Evolutionary conservation across 2,113 vertebrate genomes (phyloP).

Genomic region (Calidris pygmaea): DNA sequence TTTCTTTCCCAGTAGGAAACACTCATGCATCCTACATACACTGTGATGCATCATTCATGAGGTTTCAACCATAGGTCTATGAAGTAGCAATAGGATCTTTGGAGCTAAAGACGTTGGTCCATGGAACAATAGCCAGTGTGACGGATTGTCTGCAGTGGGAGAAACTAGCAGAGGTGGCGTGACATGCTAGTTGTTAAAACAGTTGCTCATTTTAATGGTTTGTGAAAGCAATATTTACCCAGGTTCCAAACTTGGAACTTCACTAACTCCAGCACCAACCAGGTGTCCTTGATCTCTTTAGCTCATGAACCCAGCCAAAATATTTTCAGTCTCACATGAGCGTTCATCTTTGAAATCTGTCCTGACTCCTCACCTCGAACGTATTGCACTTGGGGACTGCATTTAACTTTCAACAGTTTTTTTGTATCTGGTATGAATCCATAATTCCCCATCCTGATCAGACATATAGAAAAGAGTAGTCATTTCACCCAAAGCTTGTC

Average conservation of each 20-base stretch:
- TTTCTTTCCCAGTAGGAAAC: neutral
- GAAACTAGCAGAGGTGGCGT: neutral
- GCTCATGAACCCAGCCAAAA: neutral
- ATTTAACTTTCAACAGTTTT: neutral
- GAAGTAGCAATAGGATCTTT: neutral
- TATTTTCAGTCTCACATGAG: neutral
- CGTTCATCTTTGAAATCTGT: neutral
- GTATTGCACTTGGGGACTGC: neutral
- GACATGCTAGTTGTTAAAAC: neutral
- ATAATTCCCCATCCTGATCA: neutral
- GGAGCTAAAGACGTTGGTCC: neutral
- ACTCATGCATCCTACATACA: neutral
- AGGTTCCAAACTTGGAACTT: neutral
- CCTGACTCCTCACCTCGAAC: neutral
- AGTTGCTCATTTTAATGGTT: rapidly evolving
- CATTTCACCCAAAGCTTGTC: constrained; percentile 46
- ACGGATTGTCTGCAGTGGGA: neutral
- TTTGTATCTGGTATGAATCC: neutral
- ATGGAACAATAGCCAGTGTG: neutral
- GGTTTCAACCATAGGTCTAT: neutral
- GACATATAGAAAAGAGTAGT: neutral
- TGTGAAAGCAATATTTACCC: neutral
- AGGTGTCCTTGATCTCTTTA: rapidly evolving
- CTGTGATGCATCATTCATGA: neutral
- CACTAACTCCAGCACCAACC: neutral